Evolutionary conservation across 2,797 vertebrate species (phyloP).

Genomic region (Miichthys miiuy): DNA sequence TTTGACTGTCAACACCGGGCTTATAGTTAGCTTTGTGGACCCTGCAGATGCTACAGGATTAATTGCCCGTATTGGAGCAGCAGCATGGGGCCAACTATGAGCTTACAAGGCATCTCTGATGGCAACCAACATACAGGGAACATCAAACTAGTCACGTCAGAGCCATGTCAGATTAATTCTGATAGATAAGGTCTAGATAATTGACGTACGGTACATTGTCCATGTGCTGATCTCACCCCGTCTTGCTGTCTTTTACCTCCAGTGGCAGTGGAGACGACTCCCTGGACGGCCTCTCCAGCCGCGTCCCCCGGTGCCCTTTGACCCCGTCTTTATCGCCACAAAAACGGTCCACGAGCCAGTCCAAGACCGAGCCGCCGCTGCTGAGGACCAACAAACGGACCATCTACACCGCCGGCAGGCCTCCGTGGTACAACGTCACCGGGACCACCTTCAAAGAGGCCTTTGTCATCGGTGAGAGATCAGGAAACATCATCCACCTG

Average conservation of each 20-base stretch:
- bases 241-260: not conserved
- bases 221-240: not conserved
- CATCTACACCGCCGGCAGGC: slow-evolving; percentile 92
- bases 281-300: slow-evolving; percentile 79
- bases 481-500: too few species aligned
- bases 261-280: slow-evolving; percentile 85
- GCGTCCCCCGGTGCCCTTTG: slow-evolving; percentile 78
- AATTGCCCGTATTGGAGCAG: slow-evolving; percentile 52
- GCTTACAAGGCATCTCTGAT: slow-evolving; percentile 85
- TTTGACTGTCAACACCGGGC: not conserved
- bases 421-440: slow-evolving; percentile 93
- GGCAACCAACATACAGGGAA: slow-evolving; percentile 51
- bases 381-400: slow-evolving; percentile 91
- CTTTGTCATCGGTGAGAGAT: slow-evolving; percentile 89
- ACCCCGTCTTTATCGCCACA: slow-evolving; percentile 84
- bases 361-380: slow-evolving; percentile 89
- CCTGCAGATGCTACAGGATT: slow-evolving; percentile 36
- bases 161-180: not conserved
- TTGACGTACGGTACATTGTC: not conserved
- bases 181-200: not conserved
- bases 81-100: slow-evolving; percentile 68
- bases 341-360: slow-evolving; percentile 88
- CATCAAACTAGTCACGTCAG: not conserved
- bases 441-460: slow-evolving; percentile 93
- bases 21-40: slow-evolving; percentile 2